Conservation (phyloP, 1,140 invertebrate species). For the Eumeta japonica region DNA sequence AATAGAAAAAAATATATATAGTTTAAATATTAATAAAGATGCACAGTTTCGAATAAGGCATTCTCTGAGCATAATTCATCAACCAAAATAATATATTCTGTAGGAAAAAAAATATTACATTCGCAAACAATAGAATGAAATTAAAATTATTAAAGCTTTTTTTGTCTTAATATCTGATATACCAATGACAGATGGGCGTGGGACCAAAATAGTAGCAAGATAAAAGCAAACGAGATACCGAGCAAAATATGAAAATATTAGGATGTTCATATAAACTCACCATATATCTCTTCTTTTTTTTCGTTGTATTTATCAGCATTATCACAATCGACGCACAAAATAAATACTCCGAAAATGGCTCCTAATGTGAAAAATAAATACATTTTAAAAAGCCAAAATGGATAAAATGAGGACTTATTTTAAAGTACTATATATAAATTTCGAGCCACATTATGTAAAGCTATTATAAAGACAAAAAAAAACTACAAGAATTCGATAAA, state of each 20-base stretch:
- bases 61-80: no score
- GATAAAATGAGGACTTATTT: slow-evolving; percentile 26
- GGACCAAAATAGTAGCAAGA: slow-evolving; percentile 2
- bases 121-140: no score
- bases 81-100: no score
- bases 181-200: no score
- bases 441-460: slow-evolving; percentile 46
- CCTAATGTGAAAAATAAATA: slow-evolving; percentile 47
- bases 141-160: no score
- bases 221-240: background rate
- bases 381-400: slow-evolving; percentile 43
- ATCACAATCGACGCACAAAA: slow-evolving; percentile 56
- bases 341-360: slow-evolving; percentile 58
- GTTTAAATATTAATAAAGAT: no score
- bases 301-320: slow-evolving; percentile 50
- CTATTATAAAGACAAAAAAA: slow-evolving; percentile 32
- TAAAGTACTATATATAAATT: slow-evolving; percentile 34
- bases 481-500: slow-evolving; percentile 41
- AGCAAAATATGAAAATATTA: no score
- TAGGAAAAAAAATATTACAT: slow-evolving; percentile 5
- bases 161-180: no score
- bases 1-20: no score
- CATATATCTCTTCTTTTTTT: slow-evolving; percentile 46
- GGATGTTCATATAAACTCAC: no score
- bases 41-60: no score